A percentile compares a stretch with the other conserved stretches of the same genome.
Conservation (phyloP, 2,888 invertebrate genomes). For the Tipula confusa region DNA sequence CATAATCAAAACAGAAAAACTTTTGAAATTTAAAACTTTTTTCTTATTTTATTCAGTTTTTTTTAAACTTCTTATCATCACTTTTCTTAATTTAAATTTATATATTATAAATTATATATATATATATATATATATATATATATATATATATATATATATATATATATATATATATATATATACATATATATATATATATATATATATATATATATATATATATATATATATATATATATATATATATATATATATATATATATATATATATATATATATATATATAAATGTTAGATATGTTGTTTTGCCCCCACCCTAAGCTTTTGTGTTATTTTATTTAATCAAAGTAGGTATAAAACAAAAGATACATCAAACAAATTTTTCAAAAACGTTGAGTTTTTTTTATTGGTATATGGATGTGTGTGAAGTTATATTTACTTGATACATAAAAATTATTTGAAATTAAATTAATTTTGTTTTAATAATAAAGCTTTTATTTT, state of each 20-base stretch:
- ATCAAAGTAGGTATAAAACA: neutral
- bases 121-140: neutral
- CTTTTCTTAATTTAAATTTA: neutral
- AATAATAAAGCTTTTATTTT: neutral
- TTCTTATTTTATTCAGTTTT: neutral
- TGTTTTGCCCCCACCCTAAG: neutral
- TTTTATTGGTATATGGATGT: neutral
- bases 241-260: neutral
- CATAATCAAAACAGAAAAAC: conserved; percentile 20
- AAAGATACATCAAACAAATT: conserved; percentile 16
- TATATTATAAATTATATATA: neutral
- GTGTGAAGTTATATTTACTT: neutral
- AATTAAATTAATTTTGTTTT: conserved; percentile 15
- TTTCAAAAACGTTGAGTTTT: neutral
- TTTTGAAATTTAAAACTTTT: neutral
- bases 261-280: neutral
- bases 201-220: neutral
- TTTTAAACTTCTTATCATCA: neutral
- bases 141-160: neutral
- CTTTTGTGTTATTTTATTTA: neutral
- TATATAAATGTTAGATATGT: neutral
- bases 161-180: neutral
- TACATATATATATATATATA: neutral
- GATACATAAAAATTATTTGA: neutral
- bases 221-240: neutral